Base-by-base conservation (phyloP, 2,113 vertebrate genomes). In the Pseudois nayaur region DNA sequence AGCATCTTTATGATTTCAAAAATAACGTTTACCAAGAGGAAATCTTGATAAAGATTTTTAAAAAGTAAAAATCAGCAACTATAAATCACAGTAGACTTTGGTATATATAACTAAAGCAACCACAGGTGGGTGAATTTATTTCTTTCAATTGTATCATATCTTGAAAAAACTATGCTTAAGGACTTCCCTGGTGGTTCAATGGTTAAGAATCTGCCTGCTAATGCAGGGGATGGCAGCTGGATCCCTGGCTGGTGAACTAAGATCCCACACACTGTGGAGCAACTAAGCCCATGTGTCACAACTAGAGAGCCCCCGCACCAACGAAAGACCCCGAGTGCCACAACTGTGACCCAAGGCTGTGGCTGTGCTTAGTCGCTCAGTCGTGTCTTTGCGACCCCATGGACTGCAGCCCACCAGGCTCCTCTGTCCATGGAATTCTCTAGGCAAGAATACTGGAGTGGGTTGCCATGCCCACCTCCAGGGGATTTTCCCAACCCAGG, bases 61-160 rank as follows among this genome's bases (percentile, higher is more conserved):
- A 94, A 87, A 93, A 33, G 76, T 40, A 91, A 97, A 95, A 74
- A 7, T 11, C 54, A 87, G 86, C 33, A 87, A 90, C n/a, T 84
- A 29, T 29, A 93, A 87, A 78, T 76, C n/a, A 36, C 54, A 89
- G 62, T 50, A 89, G 52, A 54, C 14, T 5, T 27, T 86, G 52
- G 50, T 57, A 16, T 84, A 90, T 57, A 14, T 81, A 90, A 89
- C 36, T 23, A 57, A 10, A 87, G 52, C 57, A 81, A 59, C 10
- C 17, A 40, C 1, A 90, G 36, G 67, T n/a, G 3, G 31, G 57
- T 57, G 5, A 31, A 62, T 50, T 83, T 60, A 23, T 85, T 74
- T 93, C 31, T 79, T 96, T 59, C 67, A 52, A 15, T 52, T 94
- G 33, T 23, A 91, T 8, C 45, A 62, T 16, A 19, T 59, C 59